Conservation (phyloP, 2,888 invertebrate species). For the Drosophila koepferae region DNA sequence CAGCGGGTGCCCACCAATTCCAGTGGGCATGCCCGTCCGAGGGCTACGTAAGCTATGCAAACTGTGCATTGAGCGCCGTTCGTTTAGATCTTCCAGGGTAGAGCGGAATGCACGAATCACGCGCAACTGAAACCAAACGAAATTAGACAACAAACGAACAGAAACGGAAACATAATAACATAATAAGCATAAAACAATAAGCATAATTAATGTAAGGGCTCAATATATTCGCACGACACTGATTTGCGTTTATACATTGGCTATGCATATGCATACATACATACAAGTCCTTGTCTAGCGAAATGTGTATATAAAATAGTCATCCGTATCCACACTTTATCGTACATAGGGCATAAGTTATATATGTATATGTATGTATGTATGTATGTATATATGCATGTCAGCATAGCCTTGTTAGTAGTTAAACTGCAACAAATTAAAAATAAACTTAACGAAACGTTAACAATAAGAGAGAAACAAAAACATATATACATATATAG, state of each 20-base stretch:
- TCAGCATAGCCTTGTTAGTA: background rate
- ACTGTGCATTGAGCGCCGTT: constrained; percentile 99
- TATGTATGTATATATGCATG: background rate
- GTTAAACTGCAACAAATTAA: background rate
- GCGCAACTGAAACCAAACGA: constrained; percentile 95
- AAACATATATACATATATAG: background rate
- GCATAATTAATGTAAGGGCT: constrained; percentile 34
- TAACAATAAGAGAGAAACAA: background rate
- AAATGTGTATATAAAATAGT: no score
- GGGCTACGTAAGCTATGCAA: constrained; percentile 96
- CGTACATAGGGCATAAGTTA: no score
- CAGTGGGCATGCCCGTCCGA: constrained; percentile 87
- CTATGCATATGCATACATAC: constrained; percentile 2
- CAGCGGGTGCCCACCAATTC: constrained; percentile 67
- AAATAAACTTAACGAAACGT: background rate
- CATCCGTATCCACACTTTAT: no score
- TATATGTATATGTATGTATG: background rate
- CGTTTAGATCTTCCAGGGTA: constrained; percentile 99
- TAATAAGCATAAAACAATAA: constrained; percentile 50
- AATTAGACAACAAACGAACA: constrained; percentile 84
- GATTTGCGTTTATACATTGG: background rate
- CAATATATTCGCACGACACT: constrained; percentile 20
- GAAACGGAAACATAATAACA: constrained; percentile 67
- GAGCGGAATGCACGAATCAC: constrained; percentile 99
- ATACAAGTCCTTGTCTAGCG: background rate